phyloP scores from a whole-genome alignment of 1,140 invertebrate genomes.

The Hesperophylax magnus region DNA sequence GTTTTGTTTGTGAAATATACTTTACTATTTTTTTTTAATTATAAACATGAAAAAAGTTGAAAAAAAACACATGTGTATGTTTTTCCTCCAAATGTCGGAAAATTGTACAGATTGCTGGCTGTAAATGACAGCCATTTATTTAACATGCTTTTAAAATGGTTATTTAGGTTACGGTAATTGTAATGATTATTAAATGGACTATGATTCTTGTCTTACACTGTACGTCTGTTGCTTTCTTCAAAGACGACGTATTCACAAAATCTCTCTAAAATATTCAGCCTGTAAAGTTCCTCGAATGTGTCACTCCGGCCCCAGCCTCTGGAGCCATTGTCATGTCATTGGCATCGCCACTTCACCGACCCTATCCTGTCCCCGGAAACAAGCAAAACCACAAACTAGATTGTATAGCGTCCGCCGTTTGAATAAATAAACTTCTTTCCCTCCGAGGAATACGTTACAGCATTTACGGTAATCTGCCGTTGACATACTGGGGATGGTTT shows the following conservation, averaged over 20 bases:
- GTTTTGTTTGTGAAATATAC: too few relatives aligned
- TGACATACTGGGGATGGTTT: constrained; percentile 38
- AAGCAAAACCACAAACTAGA: constrained; percentile 16
- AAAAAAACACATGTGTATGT: too few relatives aligned
- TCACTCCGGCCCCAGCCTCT: not conserved
- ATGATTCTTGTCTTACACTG: too few relatives aligned
- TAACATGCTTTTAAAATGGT: too few relatives aligned
- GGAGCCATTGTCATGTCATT: not conserved
- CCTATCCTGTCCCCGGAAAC: not conserved
- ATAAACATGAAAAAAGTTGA: too few relatives aligned
- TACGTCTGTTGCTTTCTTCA: too few relatives aligned
- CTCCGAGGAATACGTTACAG: constrained; percentile 41
- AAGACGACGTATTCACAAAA: not conserved
- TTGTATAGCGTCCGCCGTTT: constrained; percentile 2
- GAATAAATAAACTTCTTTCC: constrained; percentile 49
- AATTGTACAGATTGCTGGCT: too few relatives aligned
- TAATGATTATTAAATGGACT: too few relatives aligned
- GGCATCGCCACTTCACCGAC: not conserved
- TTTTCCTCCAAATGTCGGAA: too few relatives aligned
- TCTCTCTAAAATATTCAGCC: not conserved
- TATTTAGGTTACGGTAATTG: too few relatives aligned
- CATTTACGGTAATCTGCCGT: constrained; percentile 48
- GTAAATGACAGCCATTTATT: too few relatives aligned
- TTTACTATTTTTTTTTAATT: too few relatives aligned
- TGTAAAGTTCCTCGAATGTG: not conserved